Evolutionary conservation across 2,113 vertebrate species (phyloP), one percentile per base, ranked within the genome.

Genomic region (Gymnorhina tibicen): DNA sequence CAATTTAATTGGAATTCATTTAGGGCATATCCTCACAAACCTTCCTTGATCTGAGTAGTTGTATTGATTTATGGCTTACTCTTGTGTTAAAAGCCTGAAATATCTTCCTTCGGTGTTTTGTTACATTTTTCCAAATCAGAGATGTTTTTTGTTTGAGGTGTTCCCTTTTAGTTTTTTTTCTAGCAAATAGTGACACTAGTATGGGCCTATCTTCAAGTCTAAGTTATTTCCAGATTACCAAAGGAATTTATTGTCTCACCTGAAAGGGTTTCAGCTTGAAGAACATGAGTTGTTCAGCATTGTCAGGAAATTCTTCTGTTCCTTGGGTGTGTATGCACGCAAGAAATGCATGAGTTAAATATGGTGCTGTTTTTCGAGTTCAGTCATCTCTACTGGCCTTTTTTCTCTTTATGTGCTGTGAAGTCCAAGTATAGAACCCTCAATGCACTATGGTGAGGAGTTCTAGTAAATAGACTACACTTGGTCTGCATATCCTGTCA

Each of bases 391-490:
- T 72, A 95, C 87, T 69, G 96, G 91, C 41, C 97, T 98, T 81
- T 98, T 72, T 98, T 83, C 96, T 99, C 47, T 97, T 97, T 98
- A 46, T 97, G 98, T 83, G 98, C 98, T 69, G 97, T 98, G 58
- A 97, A 99, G 64, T 98, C 15, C 98, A 23, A 97, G 98, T 91
- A 97, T 86, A 33, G 98, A 99, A 86, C 93, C 97, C 24, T 95
- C 98, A 87, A 93, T 98, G 16, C 96, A 98, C 58, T 95, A 97
- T 12, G 97, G 97, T 98, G 97, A 96, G 89, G 4, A 78, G 24
- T 78, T 46, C 47, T 35, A n/a, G 5, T 72, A 81, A 68, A 81
- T 58, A 68, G 80, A 16, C 4, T 69, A 12, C 10, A 33, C 16
- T 42, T 63, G 56, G 20, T 63, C 63, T 89, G 16, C 23, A 20